phyloP scores from a whole-genome alignment of 2,888 invertebrate genomes.

The Tetranychus piercei region DNA sequence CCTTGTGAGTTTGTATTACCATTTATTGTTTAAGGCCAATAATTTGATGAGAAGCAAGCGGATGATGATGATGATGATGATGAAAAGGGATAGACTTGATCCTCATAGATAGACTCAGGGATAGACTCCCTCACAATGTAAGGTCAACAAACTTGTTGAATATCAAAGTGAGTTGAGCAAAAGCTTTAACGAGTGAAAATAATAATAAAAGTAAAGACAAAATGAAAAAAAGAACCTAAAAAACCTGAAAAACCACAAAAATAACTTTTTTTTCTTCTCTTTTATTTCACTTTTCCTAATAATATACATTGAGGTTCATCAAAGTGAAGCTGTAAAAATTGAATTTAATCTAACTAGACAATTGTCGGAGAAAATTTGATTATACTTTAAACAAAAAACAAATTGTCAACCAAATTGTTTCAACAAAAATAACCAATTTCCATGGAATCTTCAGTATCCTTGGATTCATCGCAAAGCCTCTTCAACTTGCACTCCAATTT shows the following conservation, averaged over 20 bases:
- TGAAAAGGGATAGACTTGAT: background rate
- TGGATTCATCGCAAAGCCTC: too few relatives aligned
- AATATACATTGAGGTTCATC: too few relatives aligned
- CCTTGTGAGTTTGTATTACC: background rate
- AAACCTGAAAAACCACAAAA: background rate
- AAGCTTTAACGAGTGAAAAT: background rate
- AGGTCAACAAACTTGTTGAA: constrained; percentile 1
- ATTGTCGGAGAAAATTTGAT: too few relatives aligned
- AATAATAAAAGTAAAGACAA: background rate
- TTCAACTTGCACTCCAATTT: too few relatives aligned
- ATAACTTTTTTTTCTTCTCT: background rate
- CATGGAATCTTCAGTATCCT: too few relatives aligned
- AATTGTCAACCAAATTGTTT: too few relatives aligned
- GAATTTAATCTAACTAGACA: too few relatives aligned
- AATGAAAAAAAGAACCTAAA: background rate
- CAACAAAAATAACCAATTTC: too few relatives aligned
- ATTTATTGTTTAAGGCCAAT: background rate
- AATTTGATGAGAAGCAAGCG: background rate
- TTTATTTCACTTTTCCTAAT: background rate
- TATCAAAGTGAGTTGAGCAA: background rate
- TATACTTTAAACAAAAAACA: too few relatives aligned
- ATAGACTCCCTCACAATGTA: background rate
- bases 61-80: background rate
- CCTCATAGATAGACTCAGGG: too few relatives aligned
- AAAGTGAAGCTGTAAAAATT: too few relatives aligned